Base-by-base conservation (phyloP, 2,797 vertebrate genomes). In the Malurus splendens region DNA sequence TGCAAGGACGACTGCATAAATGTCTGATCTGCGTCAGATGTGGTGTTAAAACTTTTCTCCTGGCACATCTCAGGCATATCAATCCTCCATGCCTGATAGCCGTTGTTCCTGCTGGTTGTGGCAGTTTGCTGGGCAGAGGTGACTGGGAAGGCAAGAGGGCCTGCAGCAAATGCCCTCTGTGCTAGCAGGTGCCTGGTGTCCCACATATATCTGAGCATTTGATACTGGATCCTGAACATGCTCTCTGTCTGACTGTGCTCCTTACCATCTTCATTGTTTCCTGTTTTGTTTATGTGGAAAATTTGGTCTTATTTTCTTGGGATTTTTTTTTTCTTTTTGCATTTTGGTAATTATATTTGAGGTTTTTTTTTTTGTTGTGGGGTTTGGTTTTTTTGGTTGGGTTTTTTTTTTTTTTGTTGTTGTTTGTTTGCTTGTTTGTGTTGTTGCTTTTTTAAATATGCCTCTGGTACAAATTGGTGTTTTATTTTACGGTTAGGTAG, bases 1-100 rank as follows among this genome's bases (percentile, higher is more conserved):
- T 41, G 36, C 36, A 28, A 39, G 51, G 30, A 71, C 54, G 48
- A n/a, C 41, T 77, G 30, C n/a, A 12, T 2, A 1, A 67, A 33
- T 61, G 28, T 54, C 50, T 71, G 60, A 19, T 27, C 10, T 0
- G 0, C 42, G 17, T 60, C n/a, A 67, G 2, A 0, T n/a, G 9
- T 17, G 4, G 18, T 30, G 41, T 56, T 47, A 48, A 36, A 54
- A 41, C 33, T n/a, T n/a, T 68, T 38, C 9, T 52, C 20, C 20
- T 2, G 2, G 2, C 4, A 1, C 30, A 19, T 24, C 24, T 48
- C 33, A 7, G 45, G 30, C 6, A 8, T 22, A 33, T 32, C 32
- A 51, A 0, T 39, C 27, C 28, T 50, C n/a, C 30, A 0, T 2
- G 7, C 38, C 38, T 62, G 66, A 2, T 66, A 56, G 27, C 41